These are phyloP conservation scores for Orcinus orca DNA, from an alignment of 2,113 vertebrate species.

Conservation along the genomic window DNA sequence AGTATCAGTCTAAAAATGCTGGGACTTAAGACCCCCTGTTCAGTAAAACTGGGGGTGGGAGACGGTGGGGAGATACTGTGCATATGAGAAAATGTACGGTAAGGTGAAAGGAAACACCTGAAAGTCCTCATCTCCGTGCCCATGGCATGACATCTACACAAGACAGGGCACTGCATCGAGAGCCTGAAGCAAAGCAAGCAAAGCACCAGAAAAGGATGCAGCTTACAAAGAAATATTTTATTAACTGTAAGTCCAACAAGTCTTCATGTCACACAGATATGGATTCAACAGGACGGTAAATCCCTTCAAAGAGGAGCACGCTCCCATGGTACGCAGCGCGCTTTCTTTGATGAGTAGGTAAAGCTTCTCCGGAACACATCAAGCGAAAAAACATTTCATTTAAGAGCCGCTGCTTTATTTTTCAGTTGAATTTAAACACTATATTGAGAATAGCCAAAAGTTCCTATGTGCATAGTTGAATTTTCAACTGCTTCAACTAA, in stretches of 20 bases:
- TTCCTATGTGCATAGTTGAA: neutral
- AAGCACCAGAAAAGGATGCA: neutral
- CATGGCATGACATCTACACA: neutral
- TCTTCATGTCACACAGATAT: neutral
- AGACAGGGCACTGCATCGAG: neutral
- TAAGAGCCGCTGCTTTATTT: neutral
- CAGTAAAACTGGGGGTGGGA: neutral
- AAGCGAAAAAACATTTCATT: neutral
- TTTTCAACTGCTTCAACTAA: neutral
- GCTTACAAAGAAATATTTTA: neutral
- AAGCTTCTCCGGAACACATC: neutral
- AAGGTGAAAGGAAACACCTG: neutral
- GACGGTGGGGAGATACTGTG: no score
- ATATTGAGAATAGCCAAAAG: neutral
- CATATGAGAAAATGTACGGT: neutral
- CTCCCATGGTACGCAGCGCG: rapidly evolving
- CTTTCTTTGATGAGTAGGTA: neutral
- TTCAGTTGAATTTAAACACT: neutral
- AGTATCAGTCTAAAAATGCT: neutral
- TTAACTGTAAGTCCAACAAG: neutral
- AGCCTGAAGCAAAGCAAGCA: neutral
- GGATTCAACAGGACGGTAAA: neutral
- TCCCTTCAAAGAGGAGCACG: neutral
- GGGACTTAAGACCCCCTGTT: neutral
- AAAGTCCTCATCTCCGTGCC: neutral